Evolutionary conservation across 2,797 vertebrate genomes (phyloP).

Genomic region (Molossus alvarezi): DNA sequence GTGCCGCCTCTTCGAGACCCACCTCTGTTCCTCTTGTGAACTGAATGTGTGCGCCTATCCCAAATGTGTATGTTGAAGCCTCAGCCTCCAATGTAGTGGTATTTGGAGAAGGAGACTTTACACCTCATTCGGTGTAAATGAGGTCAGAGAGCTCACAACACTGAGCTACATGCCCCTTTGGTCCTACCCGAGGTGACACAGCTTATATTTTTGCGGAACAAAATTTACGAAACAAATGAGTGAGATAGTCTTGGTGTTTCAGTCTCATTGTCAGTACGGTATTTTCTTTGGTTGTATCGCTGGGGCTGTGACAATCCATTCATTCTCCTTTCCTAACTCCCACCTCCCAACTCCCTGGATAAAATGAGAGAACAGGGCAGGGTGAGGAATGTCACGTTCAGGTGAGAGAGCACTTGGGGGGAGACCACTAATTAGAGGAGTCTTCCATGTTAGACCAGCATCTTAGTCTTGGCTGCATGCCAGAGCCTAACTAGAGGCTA

Average conservation of each 20-base stretch:
- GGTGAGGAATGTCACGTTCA: slow-evolving; percentile 16
- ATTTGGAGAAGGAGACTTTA: background rate
- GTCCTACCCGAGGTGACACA: background rate
- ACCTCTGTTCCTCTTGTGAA: background rate
- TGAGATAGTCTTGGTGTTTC: slow-evolving; percentile 17
- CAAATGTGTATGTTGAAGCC: background rate
- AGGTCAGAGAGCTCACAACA: background rate
- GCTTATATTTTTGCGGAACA: slow-evolving; percentile 17
- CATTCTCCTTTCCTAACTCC: background rate
- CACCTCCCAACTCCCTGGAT: background rate
- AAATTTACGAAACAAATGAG: background rate
- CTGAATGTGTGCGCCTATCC: background rate
- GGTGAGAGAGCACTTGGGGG: background rate
- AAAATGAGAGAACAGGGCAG: background rate
- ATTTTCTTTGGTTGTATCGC: slow-evolving; percentile 56
- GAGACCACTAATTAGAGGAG: slow-evolving; percentile 4
- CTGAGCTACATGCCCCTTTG: background rate
- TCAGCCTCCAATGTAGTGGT: background rate
- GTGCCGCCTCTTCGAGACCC: background rate
- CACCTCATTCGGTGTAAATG: background rate
- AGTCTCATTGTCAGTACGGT: background rate
- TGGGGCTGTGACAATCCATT: background rate
- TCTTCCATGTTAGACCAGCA: background rate
- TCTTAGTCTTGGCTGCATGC: slow-evolving; percentile 33
- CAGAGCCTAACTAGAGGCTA: background rate